Evolutionary conservation across 2,113 vertebrate species (phyloP).

Genomic region (Tachuris rubrigastra): DNA sequence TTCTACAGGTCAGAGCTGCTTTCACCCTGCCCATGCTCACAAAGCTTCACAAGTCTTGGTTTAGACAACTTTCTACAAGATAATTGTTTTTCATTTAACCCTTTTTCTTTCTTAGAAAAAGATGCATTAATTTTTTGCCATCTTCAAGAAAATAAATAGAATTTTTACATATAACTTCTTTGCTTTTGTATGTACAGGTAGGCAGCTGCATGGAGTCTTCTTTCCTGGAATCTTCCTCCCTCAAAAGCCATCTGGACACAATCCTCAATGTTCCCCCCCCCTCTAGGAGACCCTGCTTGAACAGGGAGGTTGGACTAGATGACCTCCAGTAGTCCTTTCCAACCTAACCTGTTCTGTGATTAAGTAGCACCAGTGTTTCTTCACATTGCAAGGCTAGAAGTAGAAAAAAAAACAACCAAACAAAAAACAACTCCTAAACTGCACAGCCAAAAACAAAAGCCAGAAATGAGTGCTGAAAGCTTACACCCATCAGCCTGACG

Average conservation of each 20-base stretch:
- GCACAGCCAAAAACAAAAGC: not conserved
- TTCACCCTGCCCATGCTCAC: not conserved
- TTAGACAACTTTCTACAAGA: not conserved
- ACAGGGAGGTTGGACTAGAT: not conserved
- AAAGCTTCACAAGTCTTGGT: not conserved
- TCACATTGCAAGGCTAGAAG: not conserved
- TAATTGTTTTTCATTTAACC: not conserved
- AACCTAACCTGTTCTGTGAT: not conserved
- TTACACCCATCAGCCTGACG: not conserved
- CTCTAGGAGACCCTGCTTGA: not conserved
- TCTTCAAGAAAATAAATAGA: not conserved
- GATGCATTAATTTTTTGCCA: not conserved
- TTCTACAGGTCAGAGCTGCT: not conserved
- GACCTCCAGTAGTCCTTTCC: not conserved
- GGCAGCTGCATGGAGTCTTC: not conserved
- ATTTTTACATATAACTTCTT: not conserved
- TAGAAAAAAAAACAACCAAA: not conserved
- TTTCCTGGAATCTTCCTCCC: not conserved
- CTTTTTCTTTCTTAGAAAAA: not conserved
- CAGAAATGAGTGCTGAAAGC: not conserved
- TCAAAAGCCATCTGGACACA: not conserved
- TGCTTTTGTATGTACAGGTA: not conserved
- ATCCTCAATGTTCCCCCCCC: not conserved
- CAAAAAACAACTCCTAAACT: not conserved
- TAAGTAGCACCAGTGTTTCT: not conserved